Percentiles rank a stretch among this genome's conserved stretches.
Conservation (phyloP, 2,113 vertebrate species). For the Corythoichthys intestinalis region DNA sequence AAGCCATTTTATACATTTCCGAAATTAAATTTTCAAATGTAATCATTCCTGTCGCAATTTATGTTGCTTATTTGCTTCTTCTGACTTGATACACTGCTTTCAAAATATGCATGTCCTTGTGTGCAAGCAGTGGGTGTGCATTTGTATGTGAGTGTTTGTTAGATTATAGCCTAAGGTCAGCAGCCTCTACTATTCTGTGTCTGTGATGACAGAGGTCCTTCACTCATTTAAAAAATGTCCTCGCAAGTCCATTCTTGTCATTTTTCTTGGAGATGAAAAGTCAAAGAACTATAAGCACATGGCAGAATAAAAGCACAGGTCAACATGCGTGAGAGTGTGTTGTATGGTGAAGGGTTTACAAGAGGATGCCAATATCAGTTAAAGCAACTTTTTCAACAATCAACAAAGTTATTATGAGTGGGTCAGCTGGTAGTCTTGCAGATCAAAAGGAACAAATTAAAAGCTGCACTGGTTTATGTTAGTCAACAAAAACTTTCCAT, state of each 20-base stretch:
- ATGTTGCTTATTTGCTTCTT: conserved; percentile 4
- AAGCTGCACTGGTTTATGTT: conserved; percentile 9
- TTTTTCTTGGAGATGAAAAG: conserved; percentile 41
- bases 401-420: background rate
- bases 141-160: conserved; percentile 23
- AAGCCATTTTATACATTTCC: conserved; percentile 17
- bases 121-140: conserved; percentile 5
- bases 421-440: conserved; percentile 15
- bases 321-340: background rate
- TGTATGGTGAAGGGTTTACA: background rate
- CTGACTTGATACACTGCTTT: background rate
- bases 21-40: conserved; percentile 39
- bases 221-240: conserved; percentile 52
- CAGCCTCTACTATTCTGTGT: conserved; percentile 28
- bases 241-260: conserved; percentile 66
- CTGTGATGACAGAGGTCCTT: conserved; percentile 61
- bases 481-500: conserved; percentile 41
- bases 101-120: conserved; percentile 9
- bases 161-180: conserved; percentile 58
- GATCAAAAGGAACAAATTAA: conserved; percentile 1
- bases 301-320: conserved; percentile 27
- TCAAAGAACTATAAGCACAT: conserved; percentile 33
- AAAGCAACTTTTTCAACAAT: background rate
- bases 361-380: background rate
- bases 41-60: background rate